These are phyloP conservation scores for Urophycis tenuis DNA, from an alignment of 2,797 vertebrate genomes.

Conservation along the genomic window DNA sequence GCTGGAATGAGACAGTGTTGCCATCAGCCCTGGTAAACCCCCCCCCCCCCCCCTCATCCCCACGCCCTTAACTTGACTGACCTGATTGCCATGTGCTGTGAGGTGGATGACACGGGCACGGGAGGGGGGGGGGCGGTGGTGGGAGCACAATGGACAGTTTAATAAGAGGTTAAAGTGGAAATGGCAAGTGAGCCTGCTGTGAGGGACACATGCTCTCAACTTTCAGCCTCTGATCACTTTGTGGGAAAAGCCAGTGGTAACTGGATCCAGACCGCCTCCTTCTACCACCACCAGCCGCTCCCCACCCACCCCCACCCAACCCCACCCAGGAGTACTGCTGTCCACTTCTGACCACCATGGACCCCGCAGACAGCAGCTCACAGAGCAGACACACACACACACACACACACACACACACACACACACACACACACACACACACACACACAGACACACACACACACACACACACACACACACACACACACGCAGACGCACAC, in stretches of 20 bases:
- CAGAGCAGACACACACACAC: no score
- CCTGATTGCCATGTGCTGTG: slow-evolving; percentile 72
- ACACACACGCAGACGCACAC: no score
- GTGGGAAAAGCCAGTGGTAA: slow-evolving; percentile 73
- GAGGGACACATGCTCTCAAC: slow-evolving; percentile 71
- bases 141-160: slow-evolving; percentile 75
- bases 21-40: slow-evolving; percentile 4
- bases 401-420: no score
- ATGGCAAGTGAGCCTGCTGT: slow-evolving; percentile 72
- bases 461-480: no score
- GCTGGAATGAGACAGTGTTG: slow-evolving; percentile 47
- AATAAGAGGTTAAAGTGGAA: slow-evolving; percentile 75
- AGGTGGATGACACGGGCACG: slow-evolving; percentile 60
- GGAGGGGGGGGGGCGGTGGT: slow-evolving; percentile 39
- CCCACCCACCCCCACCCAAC: background rate
- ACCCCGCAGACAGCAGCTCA: background rate
- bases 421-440: no score
- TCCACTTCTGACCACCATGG: no score
- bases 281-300: background rate
- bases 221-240: slow-evolving; percentile 76
- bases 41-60: slow-evolving; percentile 23
- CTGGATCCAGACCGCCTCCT: slow-evolving; percentile 59
- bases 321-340: background rate
- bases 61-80: slow-evolving; percentile 74
- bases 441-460: no score